Conservation (phyloP, 2,888 invertebrate genomes). For the Eupelmus urozonus region DNA sequence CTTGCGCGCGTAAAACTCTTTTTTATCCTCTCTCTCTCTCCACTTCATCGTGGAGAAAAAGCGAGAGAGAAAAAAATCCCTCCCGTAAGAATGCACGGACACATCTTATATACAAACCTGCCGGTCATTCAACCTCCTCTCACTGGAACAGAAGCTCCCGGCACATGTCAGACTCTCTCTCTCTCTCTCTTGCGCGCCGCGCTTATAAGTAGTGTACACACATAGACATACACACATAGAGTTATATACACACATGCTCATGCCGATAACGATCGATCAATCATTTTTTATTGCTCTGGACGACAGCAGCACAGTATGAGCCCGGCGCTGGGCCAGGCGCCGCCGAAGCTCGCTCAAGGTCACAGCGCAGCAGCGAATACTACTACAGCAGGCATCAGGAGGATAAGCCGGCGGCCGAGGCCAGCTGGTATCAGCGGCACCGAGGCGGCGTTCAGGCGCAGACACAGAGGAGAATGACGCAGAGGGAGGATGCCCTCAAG, state of each 20-base stretch:
- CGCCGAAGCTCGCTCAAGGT: constrained; percentile 71
- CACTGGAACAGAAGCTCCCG: not conserved
- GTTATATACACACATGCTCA: constrained; percentile 14
- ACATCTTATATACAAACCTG: not conserved
- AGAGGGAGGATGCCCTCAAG: constrained; percentile 92
- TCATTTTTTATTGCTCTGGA: constrained; percentile 49
- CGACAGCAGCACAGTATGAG: constrained; percentile 76
- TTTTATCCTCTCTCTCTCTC: too few species aligned
- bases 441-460: constrained; percentile 69
- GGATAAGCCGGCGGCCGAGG: too few species aligned
- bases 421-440: too few species aligned
- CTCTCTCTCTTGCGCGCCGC: too few species aligned
- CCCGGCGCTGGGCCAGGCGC: constrained; percentile 74
- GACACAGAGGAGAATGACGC: constrained; percentile 90
- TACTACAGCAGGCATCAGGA: too few species aligned
- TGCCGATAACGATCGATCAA: constrained; percentile 8
- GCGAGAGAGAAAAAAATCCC: too few species aligned
- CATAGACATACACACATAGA: not conserved
- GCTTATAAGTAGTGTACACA: not conserved
- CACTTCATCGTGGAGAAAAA: too few species aligned
- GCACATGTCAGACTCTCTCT: too few species aligned
- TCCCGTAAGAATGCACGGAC: too few species aligned
- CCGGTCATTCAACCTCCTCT: not conserved
- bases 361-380: constrained; percentile 47
- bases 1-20: too few species aligned